Conservation (phyloP, 2,888 invertebrate species). For the Drepana falcataria region DNA sequence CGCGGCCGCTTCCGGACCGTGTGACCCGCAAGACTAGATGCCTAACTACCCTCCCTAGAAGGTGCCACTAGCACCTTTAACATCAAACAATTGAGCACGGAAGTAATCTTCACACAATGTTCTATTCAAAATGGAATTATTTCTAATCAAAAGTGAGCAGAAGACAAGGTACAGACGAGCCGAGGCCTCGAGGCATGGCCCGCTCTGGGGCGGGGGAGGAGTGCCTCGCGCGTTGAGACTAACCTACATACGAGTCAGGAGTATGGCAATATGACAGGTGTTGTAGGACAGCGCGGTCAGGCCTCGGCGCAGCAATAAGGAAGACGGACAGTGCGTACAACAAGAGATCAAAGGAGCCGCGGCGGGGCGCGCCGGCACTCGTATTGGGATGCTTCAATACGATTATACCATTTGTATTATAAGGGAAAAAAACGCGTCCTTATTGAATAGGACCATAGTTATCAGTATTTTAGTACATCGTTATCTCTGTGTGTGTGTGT, state of each 20-base stretch:
- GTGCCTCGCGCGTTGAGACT: neutral
- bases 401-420: too few relatives aligned
- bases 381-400: neutral
- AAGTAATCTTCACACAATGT: conserved; percentile 15
- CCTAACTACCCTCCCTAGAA: conserved; percentile 2
- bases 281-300: neutral
- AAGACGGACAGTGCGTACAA: conserved; percentile 14
- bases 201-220: too few relatives aligned
- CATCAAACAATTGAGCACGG: conserved; percentile 35
- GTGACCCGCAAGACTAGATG: too few relatives aligned
- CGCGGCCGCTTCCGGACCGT: conserved; percentile 2
- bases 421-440: too few relatives aligned
- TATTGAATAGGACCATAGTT: too few relatives aligned
- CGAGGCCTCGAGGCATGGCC: neutral
- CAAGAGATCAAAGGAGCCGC: conserved; percentile 18
- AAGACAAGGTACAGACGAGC: conserved; percentile 9
- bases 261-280: neutral
- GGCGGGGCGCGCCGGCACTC: conserved; percentile 6
- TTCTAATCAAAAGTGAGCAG: conserved; percentile 51
- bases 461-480: neutral
- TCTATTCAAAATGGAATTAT: conserved; percentile 16
- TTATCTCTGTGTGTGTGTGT: neutral
- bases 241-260: neutral
- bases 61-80: conserved; percentile 21
- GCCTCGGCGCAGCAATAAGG: conserved; percentile 12